A percentile compares a stretch with the other conserved stretches of the same genome.
These are phyloP conservation scores for Amblyopsis hoosieri DNA, from an alignment of 2,797 vertebrate species.

Conservation along the genomic window DNA sequence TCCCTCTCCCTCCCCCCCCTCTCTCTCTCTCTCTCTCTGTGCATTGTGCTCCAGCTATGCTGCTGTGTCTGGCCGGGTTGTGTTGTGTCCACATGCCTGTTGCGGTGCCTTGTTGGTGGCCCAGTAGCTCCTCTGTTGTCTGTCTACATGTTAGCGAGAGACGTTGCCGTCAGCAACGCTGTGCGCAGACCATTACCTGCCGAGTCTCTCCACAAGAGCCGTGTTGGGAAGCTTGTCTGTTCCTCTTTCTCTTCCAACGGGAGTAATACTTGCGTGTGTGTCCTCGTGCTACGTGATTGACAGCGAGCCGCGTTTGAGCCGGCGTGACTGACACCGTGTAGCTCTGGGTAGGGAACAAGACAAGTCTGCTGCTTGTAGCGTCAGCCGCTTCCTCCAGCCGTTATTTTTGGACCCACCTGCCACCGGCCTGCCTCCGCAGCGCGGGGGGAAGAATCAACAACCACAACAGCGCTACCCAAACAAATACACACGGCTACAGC, in stretches of 20 bases:
- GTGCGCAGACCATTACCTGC: too few species aligned
- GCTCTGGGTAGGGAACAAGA: slow-evolving; percentile 34
- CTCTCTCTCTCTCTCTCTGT: slow-evolving; percentile 3
- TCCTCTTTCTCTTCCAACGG: too few species aligned
- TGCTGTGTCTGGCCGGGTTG: slow-evolving; percentile 65
- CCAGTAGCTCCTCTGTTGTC: slow-evolving; percentile 62
- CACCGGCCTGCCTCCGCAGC: slow-evolving; percentile 45
- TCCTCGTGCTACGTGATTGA: slow-evolving; percentile 31
- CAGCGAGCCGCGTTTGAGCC: slow-evolving; percentile 33
- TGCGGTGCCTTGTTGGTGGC: slow-evolving; percentile 66
- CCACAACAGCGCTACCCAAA: slow-evolving; percentile 21
- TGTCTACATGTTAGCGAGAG: slow-evolving; percentile 39
- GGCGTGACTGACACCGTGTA: slow-evolving; percentile 42
- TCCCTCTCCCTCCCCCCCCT: background rate
- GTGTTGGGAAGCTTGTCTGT: too few species aligned
- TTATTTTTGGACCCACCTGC: slow-evolving; percentile 63
- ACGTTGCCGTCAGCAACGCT: slow-evolving; percentile 1
- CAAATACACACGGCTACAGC: slow-evolving; percentile 66
- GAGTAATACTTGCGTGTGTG: slow-evolving; percentile 4
- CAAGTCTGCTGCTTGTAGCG: slow-evolving; percentile 27
- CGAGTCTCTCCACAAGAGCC: too few species aligned
- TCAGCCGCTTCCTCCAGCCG: slow-evolving; percentile 24
- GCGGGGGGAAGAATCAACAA: slow-evolving; percentile 44
- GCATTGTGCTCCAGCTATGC: slow-evolving; percentile 59
- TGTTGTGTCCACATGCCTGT: slow-evolving; percentile 69